Evolutionary conservation across 2,888 invertebrate genomes (phyloP), one percentile per base, ranked within the genome.

Genomic region (Agonum fuliginosum): DNA sequence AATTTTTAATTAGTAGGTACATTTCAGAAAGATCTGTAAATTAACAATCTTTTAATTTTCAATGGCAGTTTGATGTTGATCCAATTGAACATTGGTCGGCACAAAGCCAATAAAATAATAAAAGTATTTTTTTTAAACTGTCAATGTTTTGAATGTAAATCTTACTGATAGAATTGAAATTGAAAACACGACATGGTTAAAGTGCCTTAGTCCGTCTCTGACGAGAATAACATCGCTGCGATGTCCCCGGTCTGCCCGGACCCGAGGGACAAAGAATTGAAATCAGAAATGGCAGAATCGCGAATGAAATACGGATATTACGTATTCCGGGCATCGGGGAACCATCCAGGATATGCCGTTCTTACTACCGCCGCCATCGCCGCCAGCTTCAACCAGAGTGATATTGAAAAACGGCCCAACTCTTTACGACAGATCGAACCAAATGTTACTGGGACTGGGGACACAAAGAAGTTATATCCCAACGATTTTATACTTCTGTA

Each of bases 211-310:
- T 30, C 8, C 30, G 30, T 3, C 8, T 8, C 30, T 30, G 30
- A 14, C 48, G 46, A 46, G 70, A 70, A 70, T 70, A 70, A 70
- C 70, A 70, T 46, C 48, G 43, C 62, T 17, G 51, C 67, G 62
- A 67, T 75, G 75, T 75, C 75, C 67, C 75, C 67, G 72, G 43
- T 34, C 34, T 51, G 67, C 48, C 75, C 51, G 75, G 48, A 46
- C 75, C 75, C 72, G 22, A 65, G 75, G 75, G 75, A 75, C 75
- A 75, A 75, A 67, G 75, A 75, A 75, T 75, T 75, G 75, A 75
- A 75, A 75, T 75, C 75, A 75, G 75, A 75, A 75, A 75, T 75
- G 75, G 75, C 75, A 75, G 75, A 75, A 75, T 65, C 75, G 73
- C 73, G 54, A 58, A 62, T 73, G 58, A 43, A 73, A 73, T 62